Evolutionary conservation across 1,140 invertebrate species (phyloP), one percentile per base, ranked within the genome.

Genomic region (Conus betulinus): DNA sequence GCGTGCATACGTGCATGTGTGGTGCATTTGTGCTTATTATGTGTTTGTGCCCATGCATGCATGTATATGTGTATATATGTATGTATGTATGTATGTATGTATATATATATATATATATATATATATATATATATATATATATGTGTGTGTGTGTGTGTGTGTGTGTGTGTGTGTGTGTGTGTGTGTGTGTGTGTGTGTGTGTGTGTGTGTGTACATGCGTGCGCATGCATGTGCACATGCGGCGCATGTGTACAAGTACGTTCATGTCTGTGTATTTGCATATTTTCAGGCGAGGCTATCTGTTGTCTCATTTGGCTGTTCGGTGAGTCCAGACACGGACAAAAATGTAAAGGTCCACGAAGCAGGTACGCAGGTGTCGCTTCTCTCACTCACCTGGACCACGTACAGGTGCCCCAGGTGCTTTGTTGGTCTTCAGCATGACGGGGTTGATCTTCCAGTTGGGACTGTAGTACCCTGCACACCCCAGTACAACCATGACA

Each of bases 331-430:
- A 25, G 20, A 25, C 20, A 74, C 7, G 20, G 71, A 25, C 20
- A 74, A 13, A 25, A 20, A 74, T 7, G 23, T 11, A 74, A 11
- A 74, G 71, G 23, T 7, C 7, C 17, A 74, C 71, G 23, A 74
- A 6, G 23, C 71, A 74, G 71, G 7, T 7, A 39, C 3, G 39
- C 39, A 39, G 39, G 39, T 39, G 39, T 39, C 39, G 39, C 39
- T 0, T 60, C 57, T 17, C 23, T 51, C n/a, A n/a, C 82, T 74
- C 57, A 89, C 94, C 93, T 71, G 94, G 94, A n/a, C 92, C 90
- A 74, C 94, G 85, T 51, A 86, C 88, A 15, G 78, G 87, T 13
- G 91, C 91, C 39, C 91, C 88, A n/a, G 90, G 84, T 17, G 93
- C 81, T 79, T 88, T 91, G 87, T 94, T 91, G 20, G 93, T 93